Evolutionary conservation across 2,888 invertebrate species (phyloP).

Genomic region (Pecten maximus): DNA sequence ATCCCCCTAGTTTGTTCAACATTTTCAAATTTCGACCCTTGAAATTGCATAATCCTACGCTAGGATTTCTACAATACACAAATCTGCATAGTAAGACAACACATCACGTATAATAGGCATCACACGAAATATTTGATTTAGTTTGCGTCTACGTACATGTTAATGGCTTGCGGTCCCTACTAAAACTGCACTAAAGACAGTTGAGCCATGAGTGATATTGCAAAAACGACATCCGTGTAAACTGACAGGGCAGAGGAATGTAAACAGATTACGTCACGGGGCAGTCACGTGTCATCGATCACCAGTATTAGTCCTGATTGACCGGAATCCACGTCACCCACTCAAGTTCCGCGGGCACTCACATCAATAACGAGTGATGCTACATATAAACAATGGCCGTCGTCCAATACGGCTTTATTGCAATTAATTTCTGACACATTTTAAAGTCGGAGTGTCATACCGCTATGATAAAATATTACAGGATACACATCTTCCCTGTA

Average conservation of each 20-base stretch:
- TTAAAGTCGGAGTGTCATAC: neutral
- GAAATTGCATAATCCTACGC: conserved; percentile 35
- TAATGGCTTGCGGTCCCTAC: conserved; percentile 12
- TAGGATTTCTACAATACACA: conserved; percentile 20
- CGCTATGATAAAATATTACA: neutral
- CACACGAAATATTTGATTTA: conserved; percentile 9
- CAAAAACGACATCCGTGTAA: conserved; percentile 26
- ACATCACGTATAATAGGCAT: conserved; percentile 6
- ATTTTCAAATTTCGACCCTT: conserved; percentile 1
- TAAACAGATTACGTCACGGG: conserved; percentile 9
- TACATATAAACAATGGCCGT: neutral
- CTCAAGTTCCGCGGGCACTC: neutral
- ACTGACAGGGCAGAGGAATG: conserved; percentile 13
- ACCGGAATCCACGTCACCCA: neutral
- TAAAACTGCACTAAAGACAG: neutral
- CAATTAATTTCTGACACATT: conserved; percentile 15
- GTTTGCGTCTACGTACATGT: neutral
- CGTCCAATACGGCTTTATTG: neutral
- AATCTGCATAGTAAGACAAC: conserved; percentile 27
- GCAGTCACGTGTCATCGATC: conserved; percentile 6
- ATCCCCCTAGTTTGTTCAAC: neutral
- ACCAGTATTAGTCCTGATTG: neutral
- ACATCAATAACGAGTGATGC: neutral
- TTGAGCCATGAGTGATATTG: conserved; percentile 11
- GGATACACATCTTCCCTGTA: neutral